Evolutionary conservation across 2,797 vertebrate species (phyloP), one percentile per base, ranked within the genome.

Genomic region (Falco peregrinus): DNA sequence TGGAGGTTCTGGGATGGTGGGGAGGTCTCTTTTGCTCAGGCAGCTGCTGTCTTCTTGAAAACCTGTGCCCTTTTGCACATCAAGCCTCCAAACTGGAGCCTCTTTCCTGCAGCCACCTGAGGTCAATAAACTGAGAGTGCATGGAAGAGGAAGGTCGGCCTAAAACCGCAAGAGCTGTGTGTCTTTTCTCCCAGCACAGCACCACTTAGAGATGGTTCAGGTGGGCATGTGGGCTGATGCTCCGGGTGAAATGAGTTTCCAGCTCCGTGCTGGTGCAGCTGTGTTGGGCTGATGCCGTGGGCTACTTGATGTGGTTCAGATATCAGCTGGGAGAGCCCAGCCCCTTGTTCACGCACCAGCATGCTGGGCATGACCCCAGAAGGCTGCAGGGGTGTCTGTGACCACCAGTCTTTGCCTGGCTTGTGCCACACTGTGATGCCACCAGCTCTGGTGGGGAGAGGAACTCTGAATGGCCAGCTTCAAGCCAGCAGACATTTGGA

Each of bases 401-500:
- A 54, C 45, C 6, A 1, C 26, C 56, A 41, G 54, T 18, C 19
- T 61, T 59, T 61, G 22, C n/a, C 59, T 50, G 57, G 35, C 16
- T 33, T 15, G 18, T 41, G 47, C 60, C 31, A 7, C 0, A 1
- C 24, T 37, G 26, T 37, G 4, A 16, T 24, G 17, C 28, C 56
- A 35, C 59, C 3, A 9, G 39, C 64, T 48, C 10, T 67, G 21
- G 28, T 1, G 0, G 53, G 73, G 13, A 60, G 43, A 51, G 39
- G 29, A 59, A 13, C 8, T 5, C 21, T 33, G 80, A 35, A 20
- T 3, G 9, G 51, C 28, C 5, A 12, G 24, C 28, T 6, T 9
- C 0, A 9, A 65, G 64, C 57, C 56, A 39, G 24, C 3, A 1
- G 1, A 5, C 1, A 12, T 41, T 59, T 70, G 64, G 84, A 24